Conservation (phyloP, 2,113 vertebrate species). For the Bombycilla garrulus region DNA sequence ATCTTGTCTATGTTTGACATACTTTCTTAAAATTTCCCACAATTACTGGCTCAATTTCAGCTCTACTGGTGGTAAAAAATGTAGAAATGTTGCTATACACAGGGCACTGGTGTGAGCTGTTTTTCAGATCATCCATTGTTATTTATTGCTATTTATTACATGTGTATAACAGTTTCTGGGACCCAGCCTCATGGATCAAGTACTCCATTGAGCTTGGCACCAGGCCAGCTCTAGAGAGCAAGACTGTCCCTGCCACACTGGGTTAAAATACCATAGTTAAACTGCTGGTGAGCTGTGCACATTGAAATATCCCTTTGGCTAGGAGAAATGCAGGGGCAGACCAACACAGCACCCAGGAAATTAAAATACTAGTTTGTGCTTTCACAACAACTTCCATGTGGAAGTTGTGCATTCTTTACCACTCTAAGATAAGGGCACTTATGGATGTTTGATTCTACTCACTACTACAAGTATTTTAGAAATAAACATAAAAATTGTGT, state of each 20-base stretch:
- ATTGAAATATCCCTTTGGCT: neutral
- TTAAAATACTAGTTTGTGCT: neutral
- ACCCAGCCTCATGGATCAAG: neutral
- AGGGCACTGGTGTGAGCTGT: neutral
- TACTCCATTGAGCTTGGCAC: neutral
- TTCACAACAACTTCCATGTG: neutral
- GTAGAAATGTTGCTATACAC: neutral
- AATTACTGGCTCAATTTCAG: constrained; percentile 38
- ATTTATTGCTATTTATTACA: constrained; percentile 11
- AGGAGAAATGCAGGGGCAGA: neutral
- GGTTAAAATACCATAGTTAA: neutral
- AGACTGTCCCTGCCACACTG: neutral
- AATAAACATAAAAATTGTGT: neutral
- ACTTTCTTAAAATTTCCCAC: constrained; percentile 51
- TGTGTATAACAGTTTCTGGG: neutral
- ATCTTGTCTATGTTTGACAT: constrained; percentile 51
- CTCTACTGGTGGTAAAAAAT: constrained; percentile 41
- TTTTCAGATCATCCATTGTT: neutral
- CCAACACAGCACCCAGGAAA: neutral
- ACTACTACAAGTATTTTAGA: neutral
- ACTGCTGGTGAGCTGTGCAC: neutral
- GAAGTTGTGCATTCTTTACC: neutral
- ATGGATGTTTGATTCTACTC: neutral
- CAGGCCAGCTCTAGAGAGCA: neutral
- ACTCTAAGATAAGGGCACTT: neutral